Evolutionary conservation across 2,797 vertebrate species (phyloP).

Genomic region (Rhodeus uyekii): DNA sequence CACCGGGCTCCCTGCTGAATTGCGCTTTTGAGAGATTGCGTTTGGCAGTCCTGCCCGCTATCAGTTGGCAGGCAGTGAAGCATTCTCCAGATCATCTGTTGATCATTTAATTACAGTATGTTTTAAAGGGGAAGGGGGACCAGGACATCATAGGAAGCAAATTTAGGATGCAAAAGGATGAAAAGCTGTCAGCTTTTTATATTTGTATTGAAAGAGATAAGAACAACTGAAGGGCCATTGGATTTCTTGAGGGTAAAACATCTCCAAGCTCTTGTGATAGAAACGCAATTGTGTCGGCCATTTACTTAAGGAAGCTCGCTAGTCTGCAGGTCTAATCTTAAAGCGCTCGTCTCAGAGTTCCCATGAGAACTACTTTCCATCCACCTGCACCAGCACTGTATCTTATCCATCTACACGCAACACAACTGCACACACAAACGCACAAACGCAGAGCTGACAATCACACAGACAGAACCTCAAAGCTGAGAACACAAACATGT

Average conservation of each 20-base stretch:
- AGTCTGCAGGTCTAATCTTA: constrained; percentile 42
- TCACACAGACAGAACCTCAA: constrained; percentile 42
- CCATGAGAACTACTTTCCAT: constrained; percentile 38
- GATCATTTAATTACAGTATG: constrained; percentile 70
- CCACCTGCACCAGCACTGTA: constrained; percentile 37
- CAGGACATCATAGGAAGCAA: constrained; percentile 31
- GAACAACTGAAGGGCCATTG: constrained; percentile 24
- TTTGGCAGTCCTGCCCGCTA: constrained; percentile 63
- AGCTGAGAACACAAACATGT: constrained; percentile 40
- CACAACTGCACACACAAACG: constrained; percentile 12
- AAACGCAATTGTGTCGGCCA: constrained; percentile 36
- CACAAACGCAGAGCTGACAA: constrained; percentile 38
- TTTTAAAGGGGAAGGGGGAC: constrained; percentile 54
- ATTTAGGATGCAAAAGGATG: background rate
- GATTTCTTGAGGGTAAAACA: constrained; percentile 33
- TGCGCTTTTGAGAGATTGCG: constrained; percentile 59
- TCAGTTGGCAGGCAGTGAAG: constrained; percentile 61
- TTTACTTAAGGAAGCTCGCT: constrained; percentile 41
- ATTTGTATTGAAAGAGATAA: constrained; percentile 42
- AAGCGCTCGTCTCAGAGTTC: constrained; percentile 24
- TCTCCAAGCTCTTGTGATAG: background rate
- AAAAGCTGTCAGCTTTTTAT: constrained; percentile 16
- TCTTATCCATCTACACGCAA: constrained; percentile 49
- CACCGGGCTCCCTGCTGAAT: constrained; percentile 56
- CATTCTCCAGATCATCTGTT: constrained; percentile 66